Evolutionary conservation across 2,797 vertebrate species (phyloP).

Genomic region (Oryzias sinensis): DNA sequence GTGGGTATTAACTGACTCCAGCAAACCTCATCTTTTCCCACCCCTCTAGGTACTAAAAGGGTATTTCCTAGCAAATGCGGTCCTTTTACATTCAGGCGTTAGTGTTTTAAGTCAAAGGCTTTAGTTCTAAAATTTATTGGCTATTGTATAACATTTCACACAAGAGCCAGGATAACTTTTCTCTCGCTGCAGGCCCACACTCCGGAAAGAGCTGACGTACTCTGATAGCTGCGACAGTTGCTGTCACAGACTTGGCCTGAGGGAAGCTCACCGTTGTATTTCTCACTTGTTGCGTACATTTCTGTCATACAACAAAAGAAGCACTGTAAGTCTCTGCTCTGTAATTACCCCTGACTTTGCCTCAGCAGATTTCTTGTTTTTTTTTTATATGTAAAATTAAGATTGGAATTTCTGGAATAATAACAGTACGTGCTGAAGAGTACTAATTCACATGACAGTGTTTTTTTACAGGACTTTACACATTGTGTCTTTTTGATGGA

Average conservation of each 20-base stretch:
- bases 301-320: slow-evolving; percentile 66
- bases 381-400: slow-evolving; percentile 35
- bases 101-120: slow-evolving; percentile 69
- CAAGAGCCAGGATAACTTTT: slow-evolving; percentile 49
- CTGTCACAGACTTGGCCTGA: slow-evolving; percentile 63
- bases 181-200: slow-evolving; percentile 52
- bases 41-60: slow-evolving; percentile 62
- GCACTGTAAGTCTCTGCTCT: slow-evolving; percentile 42
- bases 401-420: slow-evolving; percentile 45
- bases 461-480: slow-evolving; percentile 9
- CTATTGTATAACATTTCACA: slow-evolving; percentile 74
- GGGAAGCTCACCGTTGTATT: slow-evolving; percentile 74
- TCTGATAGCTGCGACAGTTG: slow-evolving; percentile 74
- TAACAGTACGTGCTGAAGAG: slow-evolving; percentile 13
- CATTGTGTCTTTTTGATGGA: slow-evolving; percentile 14
- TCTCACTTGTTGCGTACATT: slow-evolving; percentile 73
- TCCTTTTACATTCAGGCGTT: slow-evolving; percentile 69
- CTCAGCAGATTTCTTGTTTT: slow-evolving; percentile 30
- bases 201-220: slow-evolving; percentile 64
- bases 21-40: slow-evolving; percentile 56
- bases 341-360: slow-evolving; percentile 60
- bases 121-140: slow-evolving; percentile 66
- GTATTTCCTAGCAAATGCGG: slow-evolving; percentile 71
- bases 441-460: slow-evolving; percentile 39
- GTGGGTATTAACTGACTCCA: slow-evolving; percentile 63